These are phyloP conservation scores for Paracentrotus lividus DNA, from an alignment of 53 echinoderm and acorn worm species.

Conservation along the genomic window DNA sequence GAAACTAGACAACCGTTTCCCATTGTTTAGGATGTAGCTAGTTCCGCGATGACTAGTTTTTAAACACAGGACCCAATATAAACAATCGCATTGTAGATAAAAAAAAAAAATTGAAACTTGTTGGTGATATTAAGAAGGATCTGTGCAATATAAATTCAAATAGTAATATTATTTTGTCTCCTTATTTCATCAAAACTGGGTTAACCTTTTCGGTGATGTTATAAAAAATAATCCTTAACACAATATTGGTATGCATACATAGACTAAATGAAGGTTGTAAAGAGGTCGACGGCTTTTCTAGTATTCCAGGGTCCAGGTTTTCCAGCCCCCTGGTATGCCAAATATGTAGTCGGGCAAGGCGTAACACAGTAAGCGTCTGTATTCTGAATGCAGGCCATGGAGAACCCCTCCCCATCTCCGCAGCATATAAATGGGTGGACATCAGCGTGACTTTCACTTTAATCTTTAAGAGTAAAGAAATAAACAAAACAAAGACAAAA, in stretches of 20 bases:
- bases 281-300: constrained; percentile 12
- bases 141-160: background rate
- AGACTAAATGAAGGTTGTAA: background rate
- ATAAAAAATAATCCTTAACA: background rate
- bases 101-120: background rate
- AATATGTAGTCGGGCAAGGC: background rate
- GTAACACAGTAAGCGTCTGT: background rate
- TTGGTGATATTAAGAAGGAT: background rate
- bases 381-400: background rate
- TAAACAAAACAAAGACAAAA: no score
- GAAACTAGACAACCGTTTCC: constrained; percentile 29
- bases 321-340: background rate
- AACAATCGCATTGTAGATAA: background rate
- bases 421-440: background rate
- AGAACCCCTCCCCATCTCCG: background rate
- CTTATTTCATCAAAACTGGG: no score
- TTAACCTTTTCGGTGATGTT: background rate
- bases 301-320: background rate
- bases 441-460: no score
- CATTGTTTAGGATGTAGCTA: constrained; percentile 29
- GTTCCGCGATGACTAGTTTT: constrained; percentile 6
- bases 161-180: background rate
- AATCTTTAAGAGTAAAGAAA: no score
- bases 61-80: background rate
- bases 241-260: background rate